These are phyloP conservation scores for Acrobasis repandana DNA, from an alignment of 2,888 invertebrate genomes.

Conservation along the genomic window DNA sequence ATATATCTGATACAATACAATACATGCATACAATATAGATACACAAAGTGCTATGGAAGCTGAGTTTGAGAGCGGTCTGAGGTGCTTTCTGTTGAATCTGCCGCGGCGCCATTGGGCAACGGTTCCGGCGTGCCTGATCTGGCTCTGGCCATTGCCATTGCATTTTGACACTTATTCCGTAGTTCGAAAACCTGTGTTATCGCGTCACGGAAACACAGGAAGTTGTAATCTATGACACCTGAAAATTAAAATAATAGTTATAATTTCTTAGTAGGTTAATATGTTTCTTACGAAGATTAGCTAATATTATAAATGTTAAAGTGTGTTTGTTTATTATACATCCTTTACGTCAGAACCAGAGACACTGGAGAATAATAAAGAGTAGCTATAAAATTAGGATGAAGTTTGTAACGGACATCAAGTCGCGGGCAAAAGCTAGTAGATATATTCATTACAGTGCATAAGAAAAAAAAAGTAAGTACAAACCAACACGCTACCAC, in stretches of 20 bases:
- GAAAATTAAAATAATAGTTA: slow-evolving; percentile 49
- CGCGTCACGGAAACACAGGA: slow-evolving; percentile 97
- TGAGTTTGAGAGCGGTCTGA: slow-evolving; percentile 58
- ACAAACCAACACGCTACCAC: too few species aligned
- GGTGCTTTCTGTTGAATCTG: slow-evolving; percentile 62
- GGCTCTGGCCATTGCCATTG: slow-evolving; percentile 48
- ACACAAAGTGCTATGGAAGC: slow-evolving; percentile 56
- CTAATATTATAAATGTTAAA: too few species aligned
- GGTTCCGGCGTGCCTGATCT: slow-evolving; percentile 56
- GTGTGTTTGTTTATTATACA: too few species aligned
- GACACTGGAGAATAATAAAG: too few species aligned
- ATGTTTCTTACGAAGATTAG: too few species aligned
- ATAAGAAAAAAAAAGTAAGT: too few species aligned
- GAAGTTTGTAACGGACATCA: too few species aligned
- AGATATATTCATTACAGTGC: too few species aligned
- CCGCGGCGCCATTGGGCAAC: slow-evolving; percentile 63
- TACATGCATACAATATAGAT: slow-evolving; percentile 25
- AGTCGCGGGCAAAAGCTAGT: too few species aligned
- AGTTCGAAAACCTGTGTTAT: slow-evolving; percentile 98
- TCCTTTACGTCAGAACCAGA: too few species aligned
- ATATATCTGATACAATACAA: slow-evolving; percentile 24
- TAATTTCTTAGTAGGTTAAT: too few species aligned
- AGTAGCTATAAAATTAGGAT: too few species aligned
- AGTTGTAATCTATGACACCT: slow-evolving; percentile 99
- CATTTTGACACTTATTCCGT: slow-evolving; percentile 86